Percentiles rank a stretch among this genome's conserved stretches.
Conservation (phyloP, 1,140 invertebrate genomes). For the Drosophila cardini region DNA sequence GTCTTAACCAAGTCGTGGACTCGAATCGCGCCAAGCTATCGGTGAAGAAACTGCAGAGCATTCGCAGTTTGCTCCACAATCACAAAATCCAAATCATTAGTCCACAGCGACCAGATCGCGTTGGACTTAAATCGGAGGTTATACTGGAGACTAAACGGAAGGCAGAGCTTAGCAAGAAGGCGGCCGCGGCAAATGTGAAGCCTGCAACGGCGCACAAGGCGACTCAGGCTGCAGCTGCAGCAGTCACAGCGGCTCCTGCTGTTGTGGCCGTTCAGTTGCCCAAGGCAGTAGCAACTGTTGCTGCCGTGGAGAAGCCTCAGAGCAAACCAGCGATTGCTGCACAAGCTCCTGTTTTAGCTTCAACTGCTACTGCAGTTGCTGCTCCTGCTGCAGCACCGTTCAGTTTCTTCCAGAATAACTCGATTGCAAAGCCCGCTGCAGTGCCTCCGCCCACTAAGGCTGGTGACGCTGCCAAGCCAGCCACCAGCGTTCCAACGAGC, state of each 20-base stretch:
- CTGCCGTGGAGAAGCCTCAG: background rate
- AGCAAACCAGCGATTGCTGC: background rate
- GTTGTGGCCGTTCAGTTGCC: background rate
- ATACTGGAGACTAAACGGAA: conserved; percentile 74
- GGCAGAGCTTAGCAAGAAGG: conserved; percentile 54
- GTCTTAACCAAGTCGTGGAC: conserved; percentile 61
- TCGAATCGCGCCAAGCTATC: conserved; percentile 62
- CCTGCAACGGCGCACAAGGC: conserved; percentile 52
- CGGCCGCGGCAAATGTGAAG: conserved; percentile 42
- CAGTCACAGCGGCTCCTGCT: conserved; percentile 6
- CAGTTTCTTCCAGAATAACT: conserved; percentile 46
- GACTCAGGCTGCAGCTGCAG: conserved; percentile 43
- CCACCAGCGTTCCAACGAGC: conserved; percentile 38
- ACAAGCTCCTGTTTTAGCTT: background rate
- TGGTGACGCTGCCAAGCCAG: conserved; percentile 45
- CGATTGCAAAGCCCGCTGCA: conserved; percentile 59
- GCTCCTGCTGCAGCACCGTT: conserved; percentile 6
- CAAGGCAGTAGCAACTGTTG: conserved; percentile 12
- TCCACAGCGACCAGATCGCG: conserved; percentile 78
- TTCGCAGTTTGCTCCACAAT: conserved; percentile 55
- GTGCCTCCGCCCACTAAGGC: conserved; percentile 28
- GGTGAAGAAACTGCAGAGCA: conserved; percentile 54
- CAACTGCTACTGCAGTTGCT: background rate
- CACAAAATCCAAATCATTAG: conserved; percentile 71
- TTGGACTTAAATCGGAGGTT: conserved; percentile 80